Evolutionary conservation across 2,113 vertebrate species (phyloP), one percentile per base, ranked within the genome.

Genomic region (Leptodactylus fuscus): DNA sequence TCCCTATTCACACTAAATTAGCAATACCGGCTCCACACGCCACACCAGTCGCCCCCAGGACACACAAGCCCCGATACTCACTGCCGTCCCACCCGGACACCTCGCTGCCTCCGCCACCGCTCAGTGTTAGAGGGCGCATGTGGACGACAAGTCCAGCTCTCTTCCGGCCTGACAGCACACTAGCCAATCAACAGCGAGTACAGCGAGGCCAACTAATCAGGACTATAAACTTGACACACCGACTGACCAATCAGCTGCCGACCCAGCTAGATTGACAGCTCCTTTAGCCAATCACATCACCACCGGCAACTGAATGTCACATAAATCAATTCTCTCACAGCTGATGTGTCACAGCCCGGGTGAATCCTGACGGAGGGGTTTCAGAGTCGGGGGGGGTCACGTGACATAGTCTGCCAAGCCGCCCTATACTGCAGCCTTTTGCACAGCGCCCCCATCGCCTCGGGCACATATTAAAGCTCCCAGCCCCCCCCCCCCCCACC

Each of bases 41-140:
- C n/a, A n/a, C n/a, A n/a, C 10, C 18, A 4, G 16, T 3, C 51
- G 18, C 6, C 1, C 27, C 1, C 60, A 44, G 41, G 27, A 7
- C 62, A 34, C 62, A 36, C 62, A n/a, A 20, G 29, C 34, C 24
- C 76, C 18, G 58, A 48, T 81, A 81, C 79, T 71, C 65, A 69
- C 80, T 27, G 44, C 16, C 41, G n/a, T 38, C 53, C 32, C 58
- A 6, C 44, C 62, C 6, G 24, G 75, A 60, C 78, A 34, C 62
- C 29, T 10, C 65, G 5, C 32, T 48, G 13, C 41, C 36, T 22
- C 58, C 58, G 22, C 38, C 46, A 34, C 46, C 44, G 34, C 32
- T 53, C 46, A 18, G 48, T 24, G 11, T 41, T 24, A 55, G 13
- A 62, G 80, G 20, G 81, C 81, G 48, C 67, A 53, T 70, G 32